Percentiles rank a stretch among this genome's conserved stretches.
phyloP scores from a whole-genome alignment of 2,888 invertebrate species.

The Phasia obesa region DNA sequence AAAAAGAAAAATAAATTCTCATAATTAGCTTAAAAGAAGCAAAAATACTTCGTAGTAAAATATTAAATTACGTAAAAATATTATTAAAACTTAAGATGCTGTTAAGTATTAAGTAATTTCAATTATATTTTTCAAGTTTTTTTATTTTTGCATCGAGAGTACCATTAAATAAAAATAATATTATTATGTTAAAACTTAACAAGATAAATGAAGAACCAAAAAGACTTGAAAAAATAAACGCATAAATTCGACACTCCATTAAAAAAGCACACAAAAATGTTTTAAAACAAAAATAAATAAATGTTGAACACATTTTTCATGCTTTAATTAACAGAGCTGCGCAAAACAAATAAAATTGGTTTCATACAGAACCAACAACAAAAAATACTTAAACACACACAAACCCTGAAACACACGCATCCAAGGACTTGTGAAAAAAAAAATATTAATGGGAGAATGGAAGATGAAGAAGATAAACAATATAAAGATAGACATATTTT shows the following conservation, averaged over 20 bases:
- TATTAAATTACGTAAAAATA: too few relatives aligned
- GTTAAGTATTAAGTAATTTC: too few relatives aligned
- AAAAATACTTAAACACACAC: background rate
- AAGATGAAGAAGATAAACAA: slow-evolving; percentile 21
- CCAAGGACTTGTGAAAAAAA: slow-evolving; percentile 3
- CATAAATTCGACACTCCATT: slow-evolving; percentile 53
- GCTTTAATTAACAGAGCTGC: slow-evolving; percentile 67
- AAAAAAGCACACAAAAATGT: slow-evolving; percentile 46
- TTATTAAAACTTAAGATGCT: too few relatives aligned
- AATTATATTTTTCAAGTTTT: background rate
- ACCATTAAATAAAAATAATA: slow-evolving; percentile 15
- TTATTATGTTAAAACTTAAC: slow-evolving; percentile 15
- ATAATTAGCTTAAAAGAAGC: too few relatives aligned
- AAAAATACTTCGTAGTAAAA: too few relatives aligned
- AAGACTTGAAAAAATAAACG: slow-evolving; percentile 23
- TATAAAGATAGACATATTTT: slow-evolving; percentile 48
- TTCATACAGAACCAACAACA: background rate
- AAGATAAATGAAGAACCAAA: slow-evolving; percentile 10
- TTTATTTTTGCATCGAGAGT: background rate
- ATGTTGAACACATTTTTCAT: slow-evolving; percentile 68
- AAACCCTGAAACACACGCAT: slow-evolving; percentile 5
- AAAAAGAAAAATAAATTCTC: too few relatives aligned
- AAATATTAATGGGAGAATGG: background rate
- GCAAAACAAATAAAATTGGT: background rate
- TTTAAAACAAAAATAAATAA: slow-evolving; percentile 62